Percentiles rank a stretch among this genome's conserved stretches.
phyloP scores from a whole-genome alignment of 2,888 invertebrate genomes.

The Lasioglossum pauxillum region DNA sequence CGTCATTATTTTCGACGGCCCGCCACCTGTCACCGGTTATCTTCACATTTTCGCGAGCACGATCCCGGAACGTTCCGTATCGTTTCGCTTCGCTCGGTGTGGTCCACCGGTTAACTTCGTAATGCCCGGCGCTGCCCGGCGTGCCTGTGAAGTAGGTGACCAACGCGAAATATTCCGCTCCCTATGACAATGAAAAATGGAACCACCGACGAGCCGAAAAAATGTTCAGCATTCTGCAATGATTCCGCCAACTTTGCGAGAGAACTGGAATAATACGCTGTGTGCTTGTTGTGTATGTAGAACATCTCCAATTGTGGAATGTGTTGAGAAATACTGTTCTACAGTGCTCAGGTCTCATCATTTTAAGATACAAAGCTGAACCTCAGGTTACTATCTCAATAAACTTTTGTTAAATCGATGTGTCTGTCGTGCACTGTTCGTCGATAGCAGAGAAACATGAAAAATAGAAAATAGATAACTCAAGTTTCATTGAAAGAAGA shows the following conservation, averaged over 20 bases:
- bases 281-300: background rate
- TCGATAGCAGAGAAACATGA: too few relatives aligned
- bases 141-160: background rate
- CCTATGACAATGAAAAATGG: background rate
- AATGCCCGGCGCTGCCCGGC: background rate
- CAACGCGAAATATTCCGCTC: background rate
- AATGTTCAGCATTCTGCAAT: background rate
- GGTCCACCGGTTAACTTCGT: background rate
- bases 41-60: constrained; percentile 17
- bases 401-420: too few relatives aligned
- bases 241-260: background rate
- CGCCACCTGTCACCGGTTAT: constrained; percentile 41
- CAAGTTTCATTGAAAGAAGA: too few relatives aligned
- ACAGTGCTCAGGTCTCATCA: too few relatives aligned
- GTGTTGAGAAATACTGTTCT: background rate
- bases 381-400: too few relatives aligned
- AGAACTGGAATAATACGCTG: background rate
- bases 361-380: too few relatives aligned
- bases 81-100: background rate
- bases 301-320: background rate
- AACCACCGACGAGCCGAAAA: background rate
- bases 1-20: constrained; percentile 46
- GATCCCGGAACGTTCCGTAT: background rate
- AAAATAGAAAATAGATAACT: too few relatives aligned
- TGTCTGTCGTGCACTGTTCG: too few relatives aligned